Evolutionary conservation across 2,888 invertebrate species (phyloP).

Genomic region (Campoplex capitator): DNA sequence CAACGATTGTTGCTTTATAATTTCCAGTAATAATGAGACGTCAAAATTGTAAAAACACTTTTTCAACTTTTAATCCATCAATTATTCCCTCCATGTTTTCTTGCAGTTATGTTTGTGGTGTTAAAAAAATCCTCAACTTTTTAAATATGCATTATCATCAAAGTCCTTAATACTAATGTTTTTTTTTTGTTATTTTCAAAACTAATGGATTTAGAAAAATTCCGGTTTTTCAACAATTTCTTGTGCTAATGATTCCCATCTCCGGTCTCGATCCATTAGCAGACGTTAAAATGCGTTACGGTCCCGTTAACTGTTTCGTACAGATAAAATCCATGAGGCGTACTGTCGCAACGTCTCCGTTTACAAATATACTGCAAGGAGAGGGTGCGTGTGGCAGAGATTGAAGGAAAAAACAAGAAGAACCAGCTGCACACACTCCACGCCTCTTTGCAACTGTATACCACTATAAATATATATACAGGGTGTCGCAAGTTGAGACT

Average conservation of each 20-base stretch:
- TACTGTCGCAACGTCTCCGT: conserved; percentile 38
- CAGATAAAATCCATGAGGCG: conserved; percentile 35
- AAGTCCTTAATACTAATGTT: not conserved
- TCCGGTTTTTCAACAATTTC: conserved; percentile 7
- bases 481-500: not conserved
- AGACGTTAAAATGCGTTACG: conserved; percentile 13
- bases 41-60: too few species aligned
- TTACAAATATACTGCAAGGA: conserved; percentile 31
- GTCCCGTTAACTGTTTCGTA: conserved; percentile 43
- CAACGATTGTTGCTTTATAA: too few species aligned
- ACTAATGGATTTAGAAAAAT: conserved; percentile 9
- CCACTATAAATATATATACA: conserved; percentile 25
- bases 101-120: not conserved
- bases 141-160: not conserved
- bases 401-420: conserved; percentile 37
- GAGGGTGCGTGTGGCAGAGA: conserved; percentile 42
- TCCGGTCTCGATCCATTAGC: conserved; percentile 31
- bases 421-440: conserved; percentile 57
- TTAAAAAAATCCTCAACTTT: not conserved
- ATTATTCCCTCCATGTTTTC: not conserved
- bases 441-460: conserved; percentile 45
- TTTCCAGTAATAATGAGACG: too few species aligned
- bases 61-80: not conserved
- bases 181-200: not conserved
- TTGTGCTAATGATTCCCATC: not conserved